phyloP scores from a whole-genome alignment of 1,140 invertebrate genomes.

The Calephelis virginiensis region DNA sequence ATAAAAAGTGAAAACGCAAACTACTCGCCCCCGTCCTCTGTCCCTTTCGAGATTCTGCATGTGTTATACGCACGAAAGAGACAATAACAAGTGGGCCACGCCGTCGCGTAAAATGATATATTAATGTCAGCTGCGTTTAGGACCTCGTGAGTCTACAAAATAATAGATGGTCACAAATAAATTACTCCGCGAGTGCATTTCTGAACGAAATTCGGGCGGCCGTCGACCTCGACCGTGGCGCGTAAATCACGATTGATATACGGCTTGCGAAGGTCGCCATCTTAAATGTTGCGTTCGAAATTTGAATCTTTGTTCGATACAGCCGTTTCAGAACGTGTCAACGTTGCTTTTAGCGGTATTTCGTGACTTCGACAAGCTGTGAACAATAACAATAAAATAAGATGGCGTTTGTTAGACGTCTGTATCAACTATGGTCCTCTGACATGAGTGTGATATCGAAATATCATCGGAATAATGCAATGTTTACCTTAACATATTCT shows the following conservation, averaged over 20 bases:
- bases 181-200: constrained; percentile 74
- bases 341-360: constrained; percentile 49
- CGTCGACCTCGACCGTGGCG: constrained; percentile 73
- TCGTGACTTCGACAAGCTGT: constrained; percentile 41
- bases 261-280: constrained; percentile 72
- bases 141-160: constrained; percentile 77
- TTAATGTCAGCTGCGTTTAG: constrained; percentile 78
- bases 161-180: constrained; percentile 78
- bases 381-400: constrained; percentile 47
- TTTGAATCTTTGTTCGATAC: constrained; percentile 67
- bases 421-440: constrained; percentile 23
- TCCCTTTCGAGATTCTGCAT: constrained; percentile 42
- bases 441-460: constrained; percentile 20
- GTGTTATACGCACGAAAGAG: constrained; percentile 37
- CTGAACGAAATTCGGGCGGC: constrained; percentile 75
- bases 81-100: constrained; percentile 44
- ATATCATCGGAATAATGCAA: constrained; percentile 16
- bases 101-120: constrained; percentile 77
- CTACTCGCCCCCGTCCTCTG: constrained; percentile 52
- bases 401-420: constrained; percentile 35
- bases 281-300: constrained; percentile 70
- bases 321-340: constrained; percentile 54
- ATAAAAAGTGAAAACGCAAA: constrained; percentile 78
- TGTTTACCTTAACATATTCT: constrained; percentile 12
- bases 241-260: constrained; percentile 75